Base-by-base conservation (phyloP, 2,113 vertebrate species). In the Scatophagus argus region DNA sequence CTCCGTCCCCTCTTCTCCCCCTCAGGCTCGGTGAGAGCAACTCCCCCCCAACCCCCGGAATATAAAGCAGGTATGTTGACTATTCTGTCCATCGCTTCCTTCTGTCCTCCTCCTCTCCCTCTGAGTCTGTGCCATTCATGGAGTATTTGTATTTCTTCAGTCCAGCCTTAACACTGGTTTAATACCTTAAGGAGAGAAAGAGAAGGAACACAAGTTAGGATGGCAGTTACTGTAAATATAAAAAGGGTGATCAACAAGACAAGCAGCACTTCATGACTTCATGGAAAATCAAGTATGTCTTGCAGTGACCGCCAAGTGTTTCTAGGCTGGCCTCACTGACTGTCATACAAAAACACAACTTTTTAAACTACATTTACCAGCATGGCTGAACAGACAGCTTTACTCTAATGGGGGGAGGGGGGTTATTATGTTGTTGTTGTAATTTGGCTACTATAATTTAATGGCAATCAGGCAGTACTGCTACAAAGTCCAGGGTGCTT, bases 171-270 rank as follows among this genome's bases (percentile, higher is more conserved):
- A 52, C 51, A 60, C 63, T 49, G 29, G 16, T 81, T 96, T 96
- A 99, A 71, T 98, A 99, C 94, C 97, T 99, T 39, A 39, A 63
- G 17, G 65, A 74, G 67, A 81, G 27, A 85, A 64, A 70, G 29
- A 71, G 44, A 80, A 14, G 27, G 16, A 1, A 29, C 7, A 7
- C 13, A n/a, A 3, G 43, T 59, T 25, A 34, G 25, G 32, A 58
- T n/a, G 65, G 29, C 1, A 5, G 25, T 13, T 19, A 16, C 14
- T 8, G 27, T 32, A 10, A 23, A 41, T 13, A 36, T 16, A 13
- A 61, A 46, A 13, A 61, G 34, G 12, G 39, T 31, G 39, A 41
- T 17, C 27, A 19, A 31, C 52, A 51, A 51, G 47, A 51, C 10
- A 13, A 54, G 23, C 13, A 29, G 25, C 51, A 16, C 13, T 29